Percentiles rank a stretch among this genome's conserved stretches.
phyloP scores from a whole-genome alignment of 2,113 vertebrate species.

The Ancistrus triradiatus region DNA sequence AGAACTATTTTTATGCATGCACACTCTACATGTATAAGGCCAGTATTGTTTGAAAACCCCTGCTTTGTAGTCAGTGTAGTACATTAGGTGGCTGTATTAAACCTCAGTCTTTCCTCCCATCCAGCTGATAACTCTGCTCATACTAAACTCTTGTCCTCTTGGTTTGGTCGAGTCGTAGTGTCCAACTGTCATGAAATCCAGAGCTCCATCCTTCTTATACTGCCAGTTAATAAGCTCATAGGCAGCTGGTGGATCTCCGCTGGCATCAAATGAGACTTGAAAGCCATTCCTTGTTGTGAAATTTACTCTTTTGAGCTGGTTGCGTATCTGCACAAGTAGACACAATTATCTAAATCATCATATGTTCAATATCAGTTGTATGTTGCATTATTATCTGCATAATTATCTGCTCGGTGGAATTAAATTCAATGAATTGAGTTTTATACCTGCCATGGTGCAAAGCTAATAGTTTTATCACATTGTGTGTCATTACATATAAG shows the following conservation, averaged over 20 bases:
- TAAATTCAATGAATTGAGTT: not conserved
- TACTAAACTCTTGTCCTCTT: constrained; percentile 45
- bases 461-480: constrained; percentile 46
- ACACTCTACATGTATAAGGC: too few relatives aligned
- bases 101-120: constrained; percentile 46
- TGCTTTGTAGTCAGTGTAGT: not conserved
- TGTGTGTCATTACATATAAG: constrained; percentile 46
- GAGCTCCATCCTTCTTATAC: constrained; percentile 27
- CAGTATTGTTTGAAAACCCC: too few relatives aligned
- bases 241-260: constrained; percentile 58
- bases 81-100: not conserved
- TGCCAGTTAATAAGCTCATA: constrained; percentile 68
- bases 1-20: too few relatives aligned
- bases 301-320: constrained; percentile 52
- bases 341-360: too few relatives aligned
- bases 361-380: too few relatives aligned
- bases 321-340: constrained; percentile 55
- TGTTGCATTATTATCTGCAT: too few relatives aligned
- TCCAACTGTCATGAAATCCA: constrained; percentile 54
- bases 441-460: constrained; percentile 54
- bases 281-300: constrained; percentile 56
- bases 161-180: constrained; percentile 57
- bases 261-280: constrained; percentile 59
- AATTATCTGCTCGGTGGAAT: not conserved
- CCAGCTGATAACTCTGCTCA: constrained; percentile 56